Evolutionary conservation across 2,113 vertebrate genomes (phyloP).

Genomic region (Pipra filicauda): DNA sequence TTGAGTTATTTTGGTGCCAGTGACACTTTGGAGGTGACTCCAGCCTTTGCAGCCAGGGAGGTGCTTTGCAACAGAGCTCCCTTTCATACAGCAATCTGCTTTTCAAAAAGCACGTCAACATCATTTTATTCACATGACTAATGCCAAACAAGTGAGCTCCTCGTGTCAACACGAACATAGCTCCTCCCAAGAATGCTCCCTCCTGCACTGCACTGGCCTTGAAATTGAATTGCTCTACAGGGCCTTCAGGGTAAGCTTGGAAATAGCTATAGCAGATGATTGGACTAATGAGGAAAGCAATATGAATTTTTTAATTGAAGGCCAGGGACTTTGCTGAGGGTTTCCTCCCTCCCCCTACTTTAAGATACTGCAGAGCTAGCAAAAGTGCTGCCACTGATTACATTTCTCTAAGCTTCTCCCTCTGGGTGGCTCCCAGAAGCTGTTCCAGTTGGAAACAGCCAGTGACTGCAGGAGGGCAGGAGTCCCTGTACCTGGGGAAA

Average conservation of each 20-base stretch:
- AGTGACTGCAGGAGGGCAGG: background rate
- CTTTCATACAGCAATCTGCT: background rate
- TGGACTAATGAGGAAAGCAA: constrained; percentile 35
- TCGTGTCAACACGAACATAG: background rate
- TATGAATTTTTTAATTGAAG: constrained; percentile 41
- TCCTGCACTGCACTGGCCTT: background rate
- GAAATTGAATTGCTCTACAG: background rate
- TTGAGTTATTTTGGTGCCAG: rapidly evolving
- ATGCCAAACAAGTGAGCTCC: background rate
- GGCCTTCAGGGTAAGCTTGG: background rate
- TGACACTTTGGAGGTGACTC: background rate
- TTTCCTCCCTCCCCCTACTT: background rate
- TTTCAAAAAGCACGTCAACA: background rate
- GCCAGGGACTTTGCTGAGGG: background rate
- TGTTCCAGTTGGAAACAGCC: background rate
- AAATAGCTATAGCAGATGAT: constrained; percentile 7
- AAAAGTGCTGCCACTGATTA: background rate
- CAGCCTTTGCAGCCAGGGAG: background rate
- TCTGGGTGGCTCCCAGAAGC: background rate
- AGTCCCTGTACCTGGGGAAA: background rate
- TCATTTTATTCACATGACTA: background rate
- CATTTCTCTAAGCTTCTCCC: background rate
- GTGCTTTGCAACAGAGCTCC: background rate
- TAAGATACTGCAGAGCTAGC: background rate
- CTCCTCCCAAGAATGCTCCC: background rate